Evolutionary conservation across 2,888 invertebrate species (phyloP).

Genomic region (Eupithecia subumbrata): DNA sequence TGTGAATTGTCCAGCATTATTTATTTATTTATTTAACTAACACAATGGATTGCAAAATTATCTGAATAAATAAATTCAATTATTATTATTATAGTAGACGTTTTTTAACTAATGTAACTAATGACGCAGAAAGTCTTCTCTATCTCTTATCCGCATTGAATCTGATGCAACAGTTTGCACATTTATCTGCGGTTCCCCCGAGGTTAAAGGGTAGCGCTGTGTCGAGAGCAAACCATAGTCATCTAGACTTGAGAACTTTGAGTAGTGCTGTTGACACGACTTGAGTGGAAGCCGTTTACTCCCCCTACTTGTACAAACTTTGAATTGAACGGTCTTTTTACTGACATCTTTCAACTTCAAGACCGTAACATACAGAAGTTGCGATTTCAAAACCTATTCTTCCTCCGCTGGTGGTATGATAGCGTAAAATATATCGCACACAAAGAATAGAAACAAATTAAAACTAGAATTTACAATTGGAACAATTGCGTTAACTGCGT

Average conservation of each 20-base stretch:
- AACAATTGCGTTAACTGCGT: no score
- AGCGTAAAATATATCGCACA: no score
- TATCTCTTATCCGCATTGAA: neutral
- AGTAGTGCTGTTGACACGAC: neutral
- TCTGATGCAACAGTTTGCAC: conserved; percentile 11
- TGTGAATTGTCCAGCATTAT: no score
- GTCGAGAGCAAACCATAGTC: neutral
- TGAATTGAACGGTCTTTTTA: neutral
- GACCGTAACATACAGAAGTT: neutral
- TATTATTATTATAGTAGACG: no score
- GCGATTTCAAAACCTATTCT: neutral
- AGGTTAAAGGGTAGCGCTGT: neutral
- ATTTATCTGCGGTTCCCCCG: neutral
- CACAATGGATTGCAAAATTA: no score
- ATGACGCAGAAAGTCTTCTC: no score
- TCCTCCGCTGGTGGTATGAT: no score
- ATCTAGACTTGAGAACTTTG: neutral
- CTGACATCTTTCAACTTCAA: neutral
- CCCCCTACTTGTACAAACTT: neutral
- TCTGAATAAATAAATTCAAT: no score
- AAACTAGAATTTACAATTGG: no score
- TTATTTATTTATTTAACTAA: no score
- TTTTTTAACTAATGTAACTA: no score
- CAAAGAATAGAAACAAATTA: no score
- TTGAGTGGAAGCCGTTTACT: neutral